phyloP scores from a whole-genome alignment of 2,797 vertebrate species.

The Columba guinea region DNA sequence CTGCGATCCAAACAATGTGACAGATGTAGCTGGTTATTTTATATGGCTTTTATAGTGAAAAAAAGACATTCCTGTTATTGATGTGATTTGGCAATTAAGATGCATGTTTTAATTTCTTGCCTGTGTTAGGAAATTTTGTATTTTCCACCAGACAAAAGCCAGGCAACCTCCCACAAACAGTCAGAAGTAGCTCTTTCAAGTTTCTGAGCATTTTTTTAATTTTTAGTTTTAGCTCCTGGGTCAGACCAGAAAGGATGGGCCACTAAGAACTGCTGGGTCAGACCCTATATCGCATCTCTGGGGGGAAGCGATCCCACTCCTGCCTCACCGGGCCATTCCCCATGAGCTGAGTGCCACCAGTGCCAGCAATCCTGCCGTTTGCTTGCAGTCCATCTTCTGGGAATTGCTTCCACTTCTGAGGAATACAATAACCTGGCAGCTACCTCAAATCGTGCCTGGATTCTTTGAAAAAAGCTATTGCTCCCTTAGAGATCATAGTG shows the following conservation, averaged over 20 bases:
- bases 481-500: slow-evolving; percentile 73
- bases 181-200: background rate
- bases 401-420: background rate
- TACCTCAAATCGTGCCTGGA: slow-evolving; percentile 27
- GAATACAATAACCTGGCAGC: background rate
- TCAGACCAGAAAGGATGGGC: background rate
- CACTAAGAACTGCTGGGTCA: background rate
- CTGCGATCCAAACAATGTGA: background rate
- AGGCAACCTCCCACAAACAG: background rate
- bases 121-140: background rate
- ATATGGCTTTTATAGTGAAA: background rate
- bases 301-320: background rate
- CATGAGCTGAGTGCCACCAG: background rate
- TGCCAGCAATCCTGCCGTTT: background rate
- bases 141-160: background rate
- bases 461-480: slow-evolving; percentile 23
- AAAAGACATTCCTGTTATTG: background rate
- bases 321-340: background rate
- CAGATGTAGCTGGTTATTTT: background rate
- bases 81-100: background rate
- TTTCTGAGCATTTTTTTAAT: background rate
- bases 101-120: background rate
- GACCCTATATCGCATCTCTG: background rate
- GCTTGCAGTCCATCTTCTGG: background rate
- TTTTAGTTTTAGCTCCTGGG: background rate